These are phyloP conservation scores for Camponotus vicinus DNA, from an alignment of 1,140 invertebrate genomes.

Conservation along the genomic window DNA sequence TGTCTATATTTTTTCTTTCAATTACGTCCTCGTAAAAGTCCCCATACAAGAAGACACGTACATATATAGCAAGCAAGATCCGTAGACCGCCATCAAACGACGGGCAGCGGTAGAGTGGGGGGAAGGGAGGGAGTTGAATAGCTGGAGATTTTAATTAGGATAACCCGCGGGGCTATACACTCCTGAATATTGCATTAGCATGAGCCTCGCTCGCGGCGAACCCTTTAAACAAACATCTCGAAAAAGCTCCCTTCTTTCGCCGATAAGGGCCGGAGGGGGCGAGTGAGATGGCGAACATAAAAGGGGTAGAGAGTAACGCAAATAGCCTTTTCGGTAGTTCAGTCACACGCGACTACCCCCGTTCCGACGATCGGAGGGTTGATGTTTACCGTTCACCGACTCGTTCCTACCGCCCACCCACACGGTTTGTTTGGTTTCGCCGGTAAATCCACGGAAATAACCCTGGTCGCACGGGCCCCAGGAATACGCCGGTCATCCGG, in stretches of 20 bases:
- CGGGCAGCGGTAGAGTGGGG: background rate
- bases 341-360: constrained; percentile 22
- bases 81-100: background rate
- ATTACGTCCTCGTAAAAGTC: background rate
- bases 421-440: constrained; percentile 69
- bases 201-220: constrained; percentile 30
- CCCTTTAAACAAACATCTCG: constrained; percentile 58
- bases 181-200: constrained; percentile 76
- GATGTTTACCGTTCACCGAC: constrained; percentile 59
- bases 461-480: constrained; percentile 46
- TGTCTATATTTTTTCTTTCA: background rate
- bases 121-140: constrained; percentile 31
- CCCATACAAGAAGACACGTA: background rate
- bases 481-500: constrained; percentile 7
- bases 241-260: constrained; percentile 41
- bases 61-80: constrained; percentile 5
- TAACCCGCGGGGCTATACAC: constrained; percentile 68
- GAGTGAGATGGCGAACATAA: background rate
- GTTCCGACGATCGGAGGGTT: constrained; percentile 36
- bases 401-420: constrained; percentile 51
- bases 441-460: constrained; percentile 69
- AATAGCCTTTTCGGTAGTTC: constrained; percentile 48
- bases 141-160: constrained; percentile 79
- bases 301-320: constrained; percentile 41
- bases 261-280: constrained; percentile 20